A percentile compares a stretch with the other conserved stretches of the same genome.
These are phyloP conservation scores for Athalia rosae DNA, from an alignment of 2,888 invertebrate species.

Conservation along the genomic window DNA sequence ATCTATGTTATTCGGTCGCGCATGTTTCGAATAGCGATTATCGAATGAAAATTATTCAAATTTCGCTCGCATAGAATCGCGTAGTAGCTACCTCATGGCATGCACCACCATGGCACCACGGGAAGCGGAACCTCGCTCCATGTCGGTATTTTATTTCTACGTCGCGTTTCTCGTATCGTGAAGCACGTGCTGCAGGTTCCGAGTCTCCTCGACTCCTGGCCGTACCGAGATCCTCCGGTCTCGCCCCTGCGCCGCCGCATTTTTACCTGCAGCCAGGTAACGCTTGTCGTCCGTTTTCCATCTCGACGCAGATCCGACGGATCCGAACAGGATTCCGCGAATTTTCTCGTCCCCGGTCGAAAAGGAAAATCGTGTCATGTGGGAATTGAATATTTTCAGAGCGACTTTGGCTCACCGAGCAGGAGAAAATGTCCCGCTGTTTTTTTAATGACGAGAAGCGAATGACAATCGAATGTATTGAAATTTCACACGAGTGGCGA, in stretches of 20 bases:
- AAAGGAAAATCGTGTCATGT: constrained; percentile 19
- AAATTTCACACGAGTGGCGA: constrained; percentile 39
- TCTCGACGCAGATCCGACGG: background rate
- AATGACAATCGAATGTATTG: constrained; percentile 39
- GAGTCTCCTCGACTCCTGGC: background rate
- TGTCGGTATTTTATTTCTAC: constrained; percentile 54
- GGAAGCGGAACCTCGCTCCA: constrained; percentile 69
- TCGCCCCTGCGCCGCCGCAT: constrained; percentile 19
- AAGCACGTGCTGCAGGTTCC: constrained; percentile 29
- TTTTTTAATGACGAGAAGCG: constrained; percentile 41
- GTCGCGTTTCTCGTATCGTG: constrained; percentile 18
- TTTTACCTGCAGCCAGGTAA: constrained; percentile 5
- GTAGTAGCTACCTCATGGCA: constrained; percentile 50
- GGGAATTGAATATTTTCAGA: background rate
- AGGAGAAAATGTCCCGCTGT: constrained; percentile 21
- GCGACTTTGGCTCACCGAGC: background rate
- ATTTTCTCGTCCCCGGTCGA: background rate
- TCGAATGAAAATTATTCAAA: constrained; percentile 72
- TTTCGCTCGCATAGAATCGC: constrained; percentile 66
- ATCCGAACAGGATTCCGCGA: background rate
- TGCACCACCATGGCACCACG: constrained; percentile 68
- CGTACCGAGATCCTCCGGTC: background rate
- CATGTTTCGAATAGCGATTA: constrained; percentile 70
- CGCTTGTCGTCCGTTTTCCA: constrained; percentile 1
- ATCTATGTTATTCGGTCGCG: constrained; percentile 73